Conservation (phyloP, 2,113 vertebrate genomes). For the Ophiodon elongatus region DNA sequence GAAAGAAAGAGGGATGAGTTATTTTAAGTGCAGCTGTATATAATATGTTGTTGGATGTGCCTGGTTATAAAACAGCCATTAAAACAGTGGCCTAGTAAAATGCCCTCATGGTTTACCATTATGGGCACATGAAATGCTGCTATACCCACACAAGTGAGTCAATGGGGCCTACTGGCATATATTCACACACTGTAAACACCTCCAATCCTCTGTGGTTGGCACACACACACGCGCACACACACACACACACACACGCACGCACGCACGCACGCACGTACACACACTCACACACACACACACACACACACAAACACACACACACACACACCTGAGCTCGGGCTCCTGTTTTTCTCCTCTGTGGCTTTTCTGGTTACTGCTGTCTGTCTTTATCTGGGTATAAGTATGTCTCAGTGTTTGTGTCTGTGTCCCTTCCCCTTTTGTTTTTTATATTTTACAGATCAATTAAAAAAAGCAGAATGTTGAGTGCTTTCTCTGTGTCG, state of each 20-base stretch:
- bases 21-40: conserved; percentile 57
- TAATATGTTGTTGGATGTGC: conserved; percentile 65
- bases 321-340: conserved; percentile 67
- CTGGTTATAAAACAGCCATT: conserved; percentile 66
- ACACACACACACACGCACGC: conserved; percentile 38
- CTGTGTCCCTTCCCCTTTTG: not conserved
- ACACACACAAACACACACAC: conserved; percentile 8
- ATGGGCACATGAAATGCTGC: conserved; percentile 67
- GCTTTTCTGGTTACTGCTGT: conserved; percentile 46
- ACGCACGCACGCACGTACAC: conserved; percentile 10
- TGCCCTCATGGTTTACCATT: conserved; percentile 72
- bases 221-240: conserved; percentile 47
- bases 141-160: conserved; percentile 71
- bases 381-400: conserved; percentile 35
- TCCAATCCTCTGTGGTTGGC: conserved; percentile 65
- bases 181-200: conserved; percentile 77
- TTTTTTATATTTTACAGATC: conserved; percentile 17
- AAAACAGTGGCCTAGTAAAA: conserved; percentile 71
- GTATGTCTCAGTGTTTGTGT: conserved; percentile 15
- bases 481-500: conserved; percentile 1
- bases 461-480: not conserved
- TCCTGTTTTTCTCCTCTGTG: conserved; percentile 54
- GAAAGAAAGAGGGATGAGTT: conserved; percentile 11
- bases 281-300: too few species aligned
- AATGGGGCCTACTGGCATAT: conserved; percentile 71